Conservation (phyloP, 2,797 vertebrate species). For the Tokudaia muenninki region DNA sequence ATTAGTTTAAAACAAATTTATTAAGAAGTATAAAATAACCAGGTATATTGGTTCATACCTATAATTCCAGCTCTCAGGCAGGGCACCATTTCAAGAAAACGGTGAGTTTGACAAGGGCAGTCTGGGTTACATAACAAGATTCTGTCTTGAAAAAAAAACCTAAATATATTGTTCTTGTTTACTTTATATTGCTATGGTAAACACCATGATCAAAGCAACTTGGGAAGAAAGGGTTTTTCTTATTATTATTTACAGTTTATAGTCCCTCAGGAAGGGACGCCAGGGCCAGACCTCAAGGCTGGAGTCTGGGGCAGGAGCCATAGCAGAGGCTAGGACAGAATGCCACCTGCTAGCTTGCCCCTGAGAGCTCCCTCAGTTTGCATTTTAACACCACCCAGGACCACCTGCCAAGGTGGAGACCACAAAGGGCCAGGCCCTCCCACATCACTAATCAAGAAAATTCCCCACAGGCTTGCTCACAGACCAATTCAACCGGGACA, state of each 20-base stretch:
- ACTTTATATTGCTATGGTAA: not conserved
- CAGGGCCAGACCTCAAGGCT: not conserved
- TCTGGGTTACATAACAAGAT: not conserved
- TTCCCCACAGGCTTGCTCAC: not conserved
- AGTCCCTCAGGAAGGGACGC: not conserved
- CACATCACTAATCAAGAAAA: not conserved
- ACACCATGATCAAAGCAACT: not conserved
- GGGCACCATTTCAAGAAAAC: not conserved
- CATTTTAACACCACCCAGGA: not conserved
- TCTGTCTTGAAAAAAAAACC: not conserved
- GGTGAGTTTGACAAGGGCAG: not conserved
- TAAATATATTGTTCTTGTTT: too few relatives aligned
- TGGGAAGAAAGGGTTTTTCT: not conserved
- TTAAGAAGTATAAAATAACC: constrained; percentile 10
- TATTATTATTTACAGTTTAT: not conserved
- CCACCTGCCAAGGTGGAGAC: not conserved
- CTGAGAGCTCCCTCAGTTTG: not conserved
- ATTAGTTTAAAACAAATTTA: constrained; percentile 22
- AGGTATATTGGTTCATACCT: not conserved
- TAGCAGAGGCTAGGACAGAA: not conserved
- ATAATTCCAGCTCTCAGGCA: not conserved
- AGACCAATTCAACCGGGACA: not conserved
- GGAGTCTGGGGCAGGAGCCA: not conserved
- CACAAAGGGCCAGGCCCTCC: not conserved
- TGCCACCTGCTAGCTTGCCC: not conserved